A percentile compares a stretch with the other conserved stretches of the same genome.
Evolutionary conservation across 2,797 vertebrate genomes (phyloP).

Genomic region (Hippoglossus hippoglossus): DNA sequence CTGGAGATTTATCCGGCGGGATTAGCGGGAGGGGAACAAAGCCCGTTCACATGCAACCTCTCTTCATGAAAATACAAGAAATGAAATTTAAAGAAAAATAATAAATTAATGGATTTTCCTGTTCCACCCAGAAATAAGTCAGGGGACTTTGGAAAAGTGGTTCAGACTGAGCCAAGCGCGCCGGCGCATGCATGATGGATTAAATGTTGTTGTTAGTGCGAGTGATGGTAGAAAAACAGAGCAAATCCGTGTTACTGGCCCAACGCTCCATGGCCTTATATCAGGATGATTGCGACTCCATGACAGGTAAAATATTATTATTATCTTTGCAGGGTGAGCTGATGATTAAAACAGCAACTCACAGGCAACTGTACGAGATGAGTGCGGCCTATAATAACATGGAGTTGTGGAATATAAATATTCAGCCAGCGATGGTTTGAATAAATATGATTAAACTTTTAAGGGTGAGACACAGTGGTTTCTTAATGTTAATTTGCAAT

Average conservation of each 20-base stretch:
- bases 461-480: no score
- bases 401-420: no score
- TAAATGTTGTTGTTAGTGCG: slow-evolving; percentile 48
- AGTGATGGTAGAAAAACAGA: slow-evolving; percentile 46
- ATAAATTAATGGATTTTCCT: not conserved
- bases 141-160: slow-evolving; percentile 10
- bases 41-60: slow-evolving; percentile 17
- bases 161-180: slow-evolving; percentile 5
- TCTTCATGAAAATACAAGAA: not conserved
- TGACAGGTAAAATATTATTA: slow-evolving; percentile 50
- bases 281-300: slow-evolving; percentile 36
- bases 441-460: not conserved
- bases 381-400: not conserved
- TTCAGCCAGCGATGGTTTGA: not conserved
- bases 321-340: slow-evolving; percentile 28
- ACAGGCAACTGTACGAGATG: not conserved
- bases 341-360: slow-evolving; percentile 30
- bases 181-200: slow-evolving; percentile 34
- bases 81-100: not conserved
- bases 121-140: slow-evolving; percentile 36
- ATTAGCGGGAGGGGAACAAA: slow-evolving; percentile 18
- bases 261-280: slow-evolving; percentile 33
- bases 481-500: no score
- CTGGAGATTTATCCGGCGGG: slow-evolving; percentile 52
- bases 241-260: slow-evolving; percentile 25